phyloP scores from a whole-genome alignment of 2,113 vertebrate genomes.

The Pluvialis apricaria region DNA sequence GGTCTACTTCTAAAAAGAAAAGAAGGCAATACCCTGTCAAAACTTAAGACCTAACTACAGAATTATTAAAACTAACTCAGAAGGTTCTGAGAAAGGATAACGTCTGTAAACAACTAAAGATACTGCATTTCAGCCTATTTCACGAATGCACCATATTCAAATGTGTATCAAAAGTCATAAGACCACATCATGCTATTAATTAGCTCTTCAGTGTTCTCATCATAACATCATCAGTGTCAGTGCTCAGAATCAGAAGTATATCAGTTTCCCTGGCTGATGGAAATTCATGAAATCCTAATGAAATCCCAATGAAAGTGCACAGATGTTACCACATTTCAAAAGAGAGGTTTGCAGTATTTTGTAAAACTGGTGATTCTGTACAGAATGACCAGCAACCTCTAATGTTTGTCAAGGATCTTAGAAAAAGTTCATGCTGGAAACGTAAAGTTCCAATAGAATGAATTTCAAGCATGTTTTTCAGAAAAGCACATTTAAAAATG shows the following conservation, averaged over 20 bases:
- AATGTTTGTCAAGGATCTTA: neutral
- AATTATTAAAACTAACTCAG: neutral
- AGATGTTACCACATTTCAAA: neutral
- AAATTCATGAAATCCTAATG: neutral
- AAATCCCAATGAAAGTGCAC: neutral
- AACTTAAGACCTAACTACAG: neutral
- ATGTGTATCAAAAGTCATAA: neutral
- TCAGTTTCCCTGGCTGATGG: neutral
- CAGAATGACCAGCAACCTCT: neutral
- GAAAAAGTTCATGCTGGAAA: neutral
- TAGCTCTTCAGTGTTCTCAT: neutral
- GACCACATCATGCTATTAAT: neutral
- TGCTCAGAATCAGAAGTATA: neutral
- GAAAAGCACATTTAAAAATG: neutral
- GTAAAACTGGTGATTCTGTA: neutral
- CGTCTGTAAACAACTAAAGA: neutral
- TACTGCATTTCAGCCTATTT: neutral
- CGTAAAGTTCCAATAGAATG: neutral
- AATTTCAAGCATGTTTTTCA: neutral
- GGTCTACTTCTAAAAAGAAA: neutral
- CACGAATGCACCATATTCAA: neutral
- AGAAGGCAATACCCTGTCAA: neutral
- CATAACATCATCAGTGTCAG: neutral
- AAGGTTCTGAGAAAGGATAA: neutral
- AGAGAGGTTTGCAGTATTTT: neutral